Evolutionary conservation across 1,140 invertebrate species (phyloP).

Genomic region (Drosophila mojavensis): DNA sequence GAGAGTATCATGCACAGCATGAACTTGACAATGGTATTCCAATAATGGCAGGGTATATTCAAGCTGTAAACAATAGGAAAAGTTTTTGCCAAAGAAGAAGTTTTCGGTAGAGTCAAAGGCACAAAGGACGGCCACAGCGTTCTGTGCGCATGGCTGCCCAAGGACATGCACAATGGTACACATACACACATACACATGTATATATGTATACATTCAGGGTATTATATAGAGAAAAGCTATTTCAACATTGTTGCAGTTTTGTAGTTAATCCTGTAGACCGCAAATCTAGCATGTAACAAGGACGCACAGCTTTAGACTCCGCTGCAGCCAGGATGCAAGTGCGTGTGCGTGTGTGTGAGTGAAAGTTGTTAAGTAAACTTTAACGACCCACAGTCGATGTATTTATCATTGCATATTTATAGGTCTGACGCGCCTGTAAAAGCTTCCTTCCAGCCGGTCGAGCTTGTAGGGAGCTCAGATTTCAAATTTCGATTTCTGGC

Average conservation of each 20-base stretch:
- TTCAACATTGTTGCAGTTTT: not conserved
- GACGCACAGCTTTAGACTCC: not conserved
- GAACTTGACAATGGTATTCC: too few relatives aligned
- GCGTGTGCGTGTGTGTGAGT: not conserved
- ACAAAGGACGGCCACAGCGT: constrained; percentile 1
- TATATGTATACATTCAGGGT: not conserved
- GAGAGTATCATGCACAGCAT: too few relatives aligned
- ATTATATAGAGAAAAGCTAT: constrained; percentile 1
- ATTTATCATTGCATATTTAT: constrained; percentile 23
- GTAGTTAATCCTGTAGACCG: not conserved
- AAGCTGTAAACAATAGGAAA: not conserved
- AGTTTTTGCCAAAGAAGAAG: not conserved
- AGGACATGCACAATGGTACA: not conserved
- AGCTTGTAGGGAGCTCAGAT: not conserved
- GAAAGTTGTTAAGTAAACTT: not conserved
- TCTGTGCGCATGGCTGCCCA: not conserved
- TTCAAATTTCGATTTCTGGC: too few relatives aligned
- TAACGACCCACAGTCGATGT: not conserved
- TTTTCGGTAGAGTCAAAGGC: not conserved
- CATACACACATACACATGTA: not conserved
- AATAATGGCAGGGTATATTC: too few relatives aligned
- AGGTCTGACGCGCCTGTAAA: constrained; percentile 3
- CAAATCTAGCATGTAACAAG: constrained; percentile 1
- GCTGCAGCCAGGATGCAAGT: not conserved
- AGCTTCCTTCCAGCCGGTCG: not conserved